phyloP scores from a whole-genome alignment of 1,140 invertebrate species.

The Lordiphosa mommai region DNA sequence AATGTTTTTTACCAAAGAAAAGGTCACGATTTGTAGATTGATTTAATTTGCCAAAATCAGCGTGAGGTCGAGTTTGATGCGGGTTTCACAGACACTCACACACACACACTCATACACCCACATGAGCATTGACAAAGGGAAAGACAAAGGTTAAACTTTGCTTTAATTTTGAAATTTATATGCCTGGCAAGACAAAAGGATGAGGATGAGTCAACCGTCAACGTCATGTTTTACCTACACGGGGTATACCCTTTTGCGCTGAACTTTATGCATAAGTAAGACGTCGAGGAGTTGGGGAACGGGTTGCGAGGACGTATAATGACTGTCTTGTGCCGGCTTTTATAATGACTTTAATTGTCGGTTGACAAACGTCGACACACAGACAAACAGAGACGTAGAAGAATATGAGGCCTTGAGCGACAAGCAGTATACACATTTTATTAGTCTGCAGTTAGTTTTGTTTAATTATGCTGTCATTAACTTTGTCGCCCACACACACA shows the following conservation, averaged over 20 bases:
- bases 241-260: conserved; percentile 43
- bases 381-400: not conserved
- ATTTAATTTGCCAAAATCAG: not conserved
- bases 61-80: conserved; percentile 2
- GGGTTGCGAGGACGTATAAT: conserved; percentile 4
- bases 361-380: conserved; percentile 37
- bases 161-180: conserved; percentile 54
- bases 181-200: conserved; percentile 20
- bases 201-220: conserved; percentile 10
- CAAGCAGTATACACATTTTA: conserved; percentile 63
- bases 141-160: conserved; percentile 40
- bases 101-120: not conserved
- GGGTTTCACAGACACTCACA: not conserved
- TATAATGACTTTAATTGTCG: conserved; percentile 66
- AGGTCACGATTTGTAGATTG: not conserved
- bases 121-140: conserved; percentile 28
- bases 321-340: conserved; percentile 49
- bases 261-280: conserved; percentile 55
- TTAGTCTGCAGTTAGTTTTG: conserved; percentile 74
- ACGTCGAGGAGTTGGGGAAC: not conserved
- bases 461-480: conserved; percentile 78
- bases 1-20: not conserved
- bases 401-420: conserved; percentile 32
- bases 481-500: conserved; percentile 52
- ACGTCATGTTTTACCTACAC: conserved; percentile 30